These are phyloP conservation scores for Elanoides forficatus DNA, from an alignment of 2,113 vertebrate genomes.

Conservation along the genomic window DNA sequence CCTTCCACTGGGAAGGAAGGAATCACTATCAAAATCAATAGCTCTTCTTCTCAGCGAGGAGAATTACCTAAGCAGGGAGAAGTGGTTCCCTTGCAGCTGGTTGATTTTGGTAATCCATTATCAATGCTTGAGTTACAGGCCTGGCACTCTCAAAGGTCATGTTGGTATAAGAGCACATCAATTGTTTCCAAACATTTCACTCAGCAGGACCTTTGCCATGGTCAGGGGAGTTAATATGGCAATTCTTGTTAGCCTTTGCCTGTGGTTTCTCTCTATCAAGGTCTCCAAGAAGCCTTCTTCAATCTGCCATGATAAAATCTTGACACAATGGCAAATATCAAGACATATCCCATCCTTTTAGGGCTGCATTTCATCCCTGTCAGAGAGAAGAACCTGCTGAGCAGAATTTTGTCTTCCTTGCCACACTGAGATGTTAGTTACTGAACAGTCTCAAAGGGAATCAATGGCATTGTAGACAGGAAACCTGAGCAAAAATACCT, in stretches of 20 bases:
- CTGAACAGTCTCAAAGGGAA: neutral
- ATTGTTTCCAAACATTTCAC: neutral
- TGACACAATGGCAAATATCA: neutral
- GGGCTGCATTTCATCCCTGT: neutral
- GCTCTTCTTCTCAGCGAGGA: neutral
- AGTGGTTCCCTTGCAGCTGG: slow-evolving; percentile 55
- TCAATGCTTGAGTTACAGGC: slow-evolving; percentile 23
- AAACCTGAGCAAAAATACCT: neutral
- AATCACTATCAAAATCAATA: slow-evolving; percentile 67
- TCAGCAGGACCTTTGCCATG: neutral
- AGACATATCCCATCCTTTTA: fast-evolving
- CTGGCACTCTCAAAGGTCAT: neutral
- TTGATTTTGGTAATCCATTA: slow-evolving; percentile 38
- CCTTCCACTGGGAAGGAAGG: neutral
- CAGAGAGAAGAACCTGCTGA: neutral
- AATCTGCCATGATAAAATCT: neutral
- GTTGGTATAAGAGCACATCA: neutral
- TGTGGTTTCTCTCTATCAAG: neutral
- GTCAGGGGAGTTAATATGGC: neutral
- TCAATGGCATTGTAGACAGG: fast-evolving
- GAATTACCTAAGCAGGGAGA: slow-evolving; percentile 38
- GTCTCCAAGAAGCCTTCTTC: neutral
- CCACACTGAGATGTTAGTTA: neutral
- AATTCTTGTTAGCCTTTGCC: neutral
- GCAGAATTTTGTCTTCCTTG: neutral